A percentile compares a stretch with the other conserved stretches of the same genome.
phyloP scores from a whole-genome alignment of 2,888 invertebrate species.

The Anodontia alba region DNA sequence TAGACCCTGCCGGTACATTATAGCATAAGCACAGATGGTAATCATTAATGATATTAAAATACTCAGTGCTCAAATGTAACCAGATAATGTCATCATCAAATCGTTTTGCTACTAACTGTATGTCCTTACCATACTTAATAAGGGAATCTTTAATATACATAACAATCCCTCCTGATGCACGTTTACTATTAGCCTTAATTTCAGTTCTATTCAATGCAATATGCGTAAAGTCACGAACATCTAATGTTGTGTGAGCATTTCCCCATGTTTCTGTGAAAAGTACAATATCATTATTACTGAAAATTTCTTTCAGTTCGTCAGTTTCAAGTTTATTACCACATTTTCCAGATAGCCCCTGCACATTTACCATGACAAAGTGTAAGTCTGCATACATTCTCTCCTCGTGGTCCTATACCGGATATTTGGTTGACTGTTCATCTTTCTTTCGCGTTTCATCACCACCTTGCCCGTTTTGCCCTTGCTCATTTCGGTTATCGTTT shows the following conservation, averaged over 20 bases:
- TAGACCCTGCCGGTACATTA: background rate
- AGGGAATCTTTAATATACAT: too few species aligned
- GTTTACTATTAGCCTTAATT: too few species aligned
- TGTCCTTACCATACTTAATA: too few species aligned
- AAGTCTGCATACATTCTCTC: constrained; percentile 9
- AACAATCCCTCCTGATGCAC: too few species aligned
- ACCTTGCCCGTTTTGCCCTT: background rate
- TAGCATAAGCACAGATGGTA: background rate
- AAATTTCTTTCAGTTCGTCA: background rate
- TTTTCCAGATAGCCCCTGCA: background rate
- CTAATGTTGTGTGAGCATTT: too few species aligned
- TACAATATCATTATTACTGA: background rate
- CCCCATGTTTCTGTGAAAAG: background rate
- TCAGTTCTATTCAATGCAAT: too few species aligned
- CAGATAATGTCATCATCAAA: background rate
- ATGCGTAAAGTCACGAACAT: too few species aligned
- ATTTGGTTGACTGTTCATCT: background rate
- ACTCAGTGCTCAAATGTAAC: background rate
- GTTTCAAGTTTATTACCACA: background rate
- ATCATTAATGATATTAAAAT: background rate
- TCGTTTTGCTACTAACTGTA: too few species aligned
- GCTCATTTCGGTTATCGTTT: background rate
- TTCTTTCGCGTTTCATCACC: background rate
- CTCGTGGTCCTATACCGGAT: background rate
- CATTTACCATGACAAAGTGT: background rate